Conservation (phyloP, 2,888 invertebrate genomes). For the Athalia rosae region DNA sequence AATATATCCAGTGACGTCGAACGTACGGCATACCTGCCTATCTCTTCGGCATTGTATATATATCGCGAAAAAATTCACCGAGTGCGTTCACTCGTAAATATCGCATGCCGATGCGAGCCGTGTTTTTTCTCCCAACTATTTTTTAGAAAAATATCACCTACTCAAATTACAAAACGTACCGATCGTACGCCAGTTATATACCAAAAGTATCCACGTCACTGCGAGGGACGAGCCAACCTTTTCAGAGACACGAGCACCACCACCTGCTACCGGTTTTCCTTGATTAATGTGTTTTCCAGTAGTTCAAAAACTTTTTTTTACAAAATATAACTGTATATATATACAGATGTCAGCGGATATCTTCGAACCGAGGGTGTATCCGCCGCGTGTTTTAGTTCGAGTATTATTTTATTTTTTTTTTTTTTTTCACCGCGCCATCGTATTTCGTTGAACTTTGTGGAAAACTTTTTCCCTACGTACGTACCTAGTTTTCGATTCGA, state of each 20-base stretch:
- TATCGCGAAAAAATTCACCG: not conserved
- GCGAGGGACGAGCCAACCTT: not conserved
- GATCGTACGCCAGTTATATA: too few relatives aligned
- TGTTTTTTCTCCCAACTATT: too few relatives aligned
- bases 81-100: not conserved
- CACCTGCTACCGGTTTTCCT: constrained; percentile 19
- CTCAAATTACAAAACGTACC: too few relatives aligned
- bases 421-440: too few relatives aligned
- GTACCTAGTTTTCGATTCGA: too few relatives aligned
- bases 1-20: constrained; percentile 2
- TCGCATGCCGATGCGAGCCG: too few relatives aligned
- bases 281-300: constrained; percentile 36
- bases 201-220: not conserved
- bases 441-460: not conserved
- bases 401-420: too few relatives aligned
- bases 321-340: not conserved
- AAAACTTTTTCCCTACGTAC: too few relatives aligned
- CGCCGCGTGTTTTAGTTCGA: not conserved
- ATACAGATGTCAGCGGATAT: constrained; percentile 27
- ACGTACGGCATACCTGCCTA: not conserved
- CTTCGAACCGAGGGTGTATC: constrained; percentile 19
- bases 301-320: constrained; percentile 24
- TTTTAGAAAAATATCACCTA: too few relatives aligned
- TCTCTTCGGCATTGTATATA: not conserved
- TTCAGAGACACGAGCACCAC: constrained; percentile 12